Evolutionary conservation across 1,140 invertebrate genomes (phyloP), one percentile per base, ranked within the genome.

Genomic region (Trichomalopsis sarcophagae): DNA sequence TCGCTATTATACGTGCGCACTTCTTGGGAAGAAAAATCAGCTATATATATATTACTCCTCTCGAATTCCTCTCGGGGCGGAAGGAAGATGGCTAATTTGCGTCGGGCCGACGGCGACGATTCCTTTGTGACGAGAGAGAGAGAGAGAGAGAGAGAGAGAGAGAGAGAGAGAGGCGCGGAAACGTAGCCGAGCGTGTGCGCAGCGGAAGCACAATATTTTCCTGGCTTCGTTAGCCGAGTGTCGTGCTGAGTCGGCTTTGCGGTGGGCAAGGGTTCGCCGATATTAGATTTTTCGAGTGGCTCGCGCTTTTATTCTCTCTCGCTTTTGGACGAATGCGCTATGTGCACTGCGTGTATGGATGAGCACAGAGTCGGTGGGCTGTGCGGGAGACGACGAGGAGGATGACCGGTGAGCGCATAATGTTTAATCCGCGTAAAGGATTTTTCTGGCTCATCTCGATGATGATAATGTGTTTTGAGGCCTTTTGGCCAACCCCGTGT

Each of bases 271-370:
- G 68, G 21, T 81, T 80, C 55, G 1, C 17, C 84, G 78, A 81
- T 85, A 85, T 85, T 85, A 85, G 78, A 85, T 85, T 85, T 85
- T 85, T 85, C 84, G 55, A 85, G 84, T 81, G 84, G 33, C 21
- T 33, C 21, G n/a, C 30, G 50, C 69, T 62, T 84, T 79, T 73
- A 62, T 79, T 36, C 55, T 5, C 21, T n/a, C 73, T 44, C 9
- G 33, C 33, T 36, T 9, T 11, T n/a, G 69, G 69, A 33, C 21
- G 69, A 73, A 55, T 55, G 50, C 50, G 27, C 27, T 27, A 1
- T 55, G 50, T 21, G 13, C 5, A 71, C 68, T 11, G 27, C 30
- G 13, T 14, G n/a, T 71, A 71, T 71, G 5, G 23, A 23, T 17
- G 23, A 6, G 14, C 68, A 6, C 68, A 13, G 7, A 44, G 40